These are phyloP conservation scores for Diploscapter pachys DNA, from an alignment of 1,140 invertebrate species.

Conservation along the genomic window DNA sequence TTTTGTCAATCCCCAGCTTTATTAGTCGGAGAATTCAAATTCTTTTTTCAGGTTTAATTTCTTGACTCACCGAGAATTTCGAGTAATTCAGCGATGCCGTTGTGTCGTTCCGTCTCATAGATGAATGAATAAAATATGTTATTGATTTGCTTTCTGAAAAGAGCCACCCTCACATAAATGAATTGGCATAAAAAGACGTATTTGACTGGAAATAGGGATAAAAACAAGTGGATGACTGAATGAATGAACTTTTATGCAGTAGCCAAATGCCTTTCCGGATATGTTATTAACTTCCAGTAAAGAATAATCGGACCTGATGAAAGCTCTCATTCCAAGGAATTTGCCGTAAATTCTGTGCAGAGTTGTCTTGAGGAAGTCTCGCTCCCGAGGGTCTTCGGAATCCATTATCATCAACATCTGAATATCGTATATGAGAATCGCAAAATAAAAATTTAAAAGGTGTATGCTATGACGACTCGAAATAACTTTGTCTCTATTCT, in stretches of 20 bases:
- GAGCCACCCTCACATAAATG: no score
- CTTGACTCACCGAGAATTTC: conserved; percentile 76
- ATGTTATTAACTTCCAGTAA: conserved; percentile 60
- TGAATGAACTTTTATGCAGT: not conserved
- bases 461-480: no score
- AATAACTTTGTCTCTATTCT: no score
- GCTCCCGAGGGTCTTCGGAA: conserved; percentile 55
- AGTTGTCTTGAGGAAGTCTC: conserved; percentile 58
- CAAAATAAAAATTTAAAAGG: no score
- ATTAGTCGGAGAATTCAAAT: no score
- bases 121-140: conserved; percentile 72
- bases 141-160: conserved; percentile 63
- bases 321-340: conserved; percentile 56
- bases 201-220: no score
- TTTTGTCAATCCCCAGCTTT: no score
- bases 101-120: conserved; percentile 98
- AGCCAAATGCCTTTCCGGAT: conserved; percentile 6
- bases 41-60: no score
- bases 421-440: not conserved
- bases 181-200: no score
- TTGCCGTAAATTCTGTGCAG: conserved; percentile 58
- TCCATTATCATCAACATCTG: conserved; percentile 55
- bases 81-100: conserved; percentile 93
- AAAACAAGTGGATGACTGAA: conserved; percentile 59
- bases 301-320: conserved; percentile 39